These are phyloP conservation scores for Hydrochoerus hydrochaeris DNA, from an alignment of 2,113 vertebrate species.

Conservation along the genomic window DNA sequence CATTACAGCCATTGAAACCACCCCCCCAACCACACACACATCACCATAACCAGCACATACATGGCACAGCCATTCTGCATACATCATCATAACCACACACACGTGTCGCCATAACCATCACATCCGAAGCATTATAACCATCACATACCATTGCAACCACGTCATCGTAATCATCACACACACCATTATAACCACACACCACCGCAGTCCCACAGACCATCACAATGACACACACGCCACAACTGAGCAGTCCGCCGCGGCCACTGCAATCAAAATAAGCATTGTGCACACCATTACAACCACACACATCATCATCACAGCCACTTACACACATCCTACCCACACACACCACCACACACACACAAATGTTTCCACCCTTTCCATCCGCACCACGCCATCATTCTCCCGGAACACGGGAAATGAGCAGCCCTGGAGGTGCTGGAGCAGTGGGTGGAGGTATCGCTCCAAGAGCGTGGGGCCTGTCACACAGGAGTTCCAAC, in stretches of 20 bases:
- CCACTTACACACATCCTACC: not conserved
- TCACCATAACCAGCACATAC: not conserved
- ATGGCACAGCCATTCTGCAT: not conserved
- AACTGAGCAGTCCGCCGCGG: not conserved
- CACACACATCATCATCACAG: not conserved
- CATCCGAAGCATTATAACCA: not conserved
- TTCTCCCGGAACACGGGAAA: not conserved
- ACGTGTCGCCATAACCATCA: not conserved
- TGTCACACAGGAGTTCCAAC: accelerated
- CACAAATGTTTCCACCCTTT: not conserved
- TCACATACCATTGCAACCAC: not conserved
- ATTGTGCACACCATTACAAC: too few relatives aligned
- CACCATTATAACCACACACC: not conserved
- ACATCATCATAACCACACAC: not conserved
- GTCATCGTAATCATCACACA: not conserved
- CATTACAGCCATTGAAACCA: not conserved
- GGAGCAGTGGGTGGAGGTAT: not conserved
- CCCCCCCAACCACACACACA: not conserved
- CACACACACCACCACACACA: not conserved
- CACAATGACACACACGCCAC: not conserved
- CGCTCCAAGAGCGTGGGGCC: not conserved
- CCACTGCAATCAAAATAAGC: too few relatives aligned
- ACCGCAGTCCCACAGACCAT: not conserved
- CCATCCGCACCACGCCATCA: not conserved
- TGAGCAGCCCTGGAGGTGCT: not conserved